Base-by-base conservation (phyloP, 37 sponge, comb jelly and placozoan species). In the Chondrosia reniformis region DNA sequence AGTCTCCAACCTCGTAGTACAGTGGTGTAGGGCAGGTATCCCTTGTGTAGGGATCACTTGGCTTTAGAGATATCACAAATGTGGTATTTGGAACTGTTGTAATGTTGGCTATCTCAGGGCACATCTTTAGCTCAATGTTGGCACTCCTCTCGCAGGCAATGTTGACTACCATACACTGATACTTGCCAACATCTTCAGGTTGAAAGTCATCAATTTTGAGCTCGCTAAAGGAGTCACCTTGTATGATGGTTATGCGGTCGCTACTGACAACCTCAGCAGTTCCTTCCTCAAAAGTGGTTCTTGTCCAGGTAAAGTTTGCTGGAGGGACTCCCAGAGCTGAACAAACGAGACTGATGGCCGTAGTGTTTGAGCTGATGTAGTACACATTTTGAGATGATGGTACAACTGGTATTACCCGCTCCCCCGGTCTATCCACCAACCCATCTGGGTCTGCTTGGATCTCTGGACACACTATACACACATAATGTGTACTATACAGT, bases 221-320 rank as follows among this genome's bases (percentile, higher is more conserved):
- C 36, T 69, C 42, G 42, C 72, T 69, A 19, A 24, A 19, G 36
- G 44, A 41, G 25, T 36, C 42, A 4, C 2, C 42, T 3, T 41
- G 44, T 17, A 44, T 42, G 9, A 69, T 40, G 43, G 72, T 17
- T 1, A 69, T 34, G 15, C 41, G 38, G 42, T 24, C 72, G 4
- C 2, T 2, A 40, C 5, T 30, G 24, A 24, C n/a, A 2, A 69
- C 43, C 4, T 25, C 12, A 8, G 36, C 42, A 19, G 39, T 25
- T 6, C 38, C 17, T 34, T 13, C 43, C 2, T 24, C 36, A 2
- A 0, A 2, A 39, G 8, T 36, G 43, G 4, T 6, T 34, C 42
- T 37, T 1, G 19, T 5, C 72, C 72, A 69, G 31, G 72, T 69
- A 25, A 69, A 39, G 24, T 69, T 69, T 3, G 72, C 72, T 7